Percentiles rank a stretch among this genome's conserved stretches.
These are phyloP conservation scores for Mustela nigripes DNA, from an alignment of 2,113 vertebrate species.

Conservation along the genomic window DNA sequence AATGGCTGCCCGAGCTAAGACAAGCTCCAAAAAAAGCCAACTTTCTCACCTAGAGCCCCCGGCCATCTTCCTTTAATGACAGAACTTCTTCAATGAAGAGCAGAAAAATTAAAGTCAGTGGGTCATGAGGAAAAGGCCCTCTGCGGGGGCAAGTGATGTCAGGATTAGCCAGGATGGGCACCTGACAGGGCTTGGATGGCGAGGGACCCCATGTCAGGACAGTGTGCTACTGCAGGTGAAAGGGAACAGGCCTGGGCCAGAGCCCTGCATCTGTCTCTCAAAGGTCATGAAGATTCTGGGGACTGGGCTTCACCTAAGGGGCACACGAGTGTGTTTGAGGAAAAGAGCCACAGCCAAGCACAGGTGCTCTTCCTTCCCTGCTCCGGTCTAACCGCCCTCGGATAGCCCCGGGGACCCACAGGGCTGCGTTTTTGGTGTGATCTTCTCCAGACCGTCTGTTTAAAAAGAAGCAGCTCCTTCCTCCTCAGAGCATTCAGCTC, in stretches of 20 bases:
- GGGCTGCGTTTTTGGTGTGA: neutral
- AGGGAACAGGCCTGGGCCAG: neutral
- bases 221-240: neutral
- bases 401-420: neutral
- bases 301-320: neutral
- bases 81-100: neutral
- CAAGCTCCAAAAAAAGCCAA: neutral
- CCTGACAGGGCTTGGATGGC: neutral
- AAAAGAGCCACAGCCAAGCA: neutral
- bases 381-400: neutral
- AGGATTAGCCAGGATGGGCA: neutral
- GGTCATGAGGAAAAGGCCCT: neutral
- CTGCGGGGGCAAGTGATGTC: neutral
- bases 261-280: neutral
- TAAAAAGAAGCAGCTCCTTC: neutral
- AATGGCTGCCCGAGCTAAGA: neutral
- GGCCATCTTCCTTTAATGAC: neutral
- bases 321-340: neutral
- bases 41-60: neutral
- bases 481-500: neutral
- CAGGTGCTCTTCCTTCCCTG: neutral
- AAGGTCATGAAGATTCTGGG: neutral
- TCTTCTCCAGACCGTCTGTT: neutral
- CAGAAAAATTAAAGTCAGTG: neutral
- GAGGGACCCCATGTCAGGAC: neutral